Percentiles rank a stretch among this genome's conserved stretches.
Conservation (phyloP, 2,888 invertebrate genomes). For the Ormyrus pomaceus region DNA sequence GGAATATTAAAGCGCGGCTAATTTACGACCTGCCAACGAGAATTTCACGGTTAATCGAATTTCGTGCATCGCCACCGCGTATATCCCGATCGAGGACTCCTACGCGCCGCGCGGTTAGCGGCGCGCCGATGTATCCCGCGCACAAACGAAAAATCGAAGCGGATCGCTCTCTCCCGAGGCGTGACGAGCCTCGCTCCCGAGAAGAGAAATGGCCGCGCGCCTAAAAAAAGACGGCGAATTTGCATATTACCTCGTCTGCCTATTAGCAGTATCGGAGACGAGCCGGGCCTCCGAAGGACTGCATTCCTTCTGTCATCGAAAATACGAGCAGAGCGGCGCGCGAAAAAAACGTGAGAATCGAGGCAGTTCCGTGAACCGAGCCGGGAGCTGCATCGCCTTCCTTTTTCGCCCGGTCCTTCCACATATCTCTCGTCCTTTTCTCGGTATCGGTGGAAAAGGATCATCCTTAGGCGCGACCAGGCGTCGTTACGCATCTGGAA, state of each 20-base stretch:
- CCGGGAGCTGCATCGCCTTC: conserved; percentile 16
- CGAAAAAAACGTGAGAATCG: conserved; percentile 10
- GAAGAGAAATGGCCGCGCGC: background rate
- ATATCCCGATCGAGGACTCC: conserved; percentile 1
- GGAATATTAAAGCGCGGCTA: conserved; percentile 52
- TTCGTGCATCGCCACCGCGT: conserved; percentile 42
- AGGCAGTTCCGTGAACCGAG: conserved; percentile 19
- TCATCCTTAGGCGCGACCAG: background rate
- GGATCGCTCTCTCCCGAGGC: background rate
- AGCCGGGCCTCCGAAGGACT: background rate
- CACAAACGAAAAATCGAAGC: background rate
- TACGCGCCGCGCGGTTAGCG: conserved; percentile 25
- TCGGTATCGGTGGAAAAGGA: background rate
- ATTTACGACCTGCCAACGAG: conserved; percentile 50
- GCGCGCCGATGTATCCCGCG: background rate
- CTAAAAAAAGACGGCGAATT: conserved; percentile 20
- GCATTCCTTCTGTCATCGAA: conserved; percentile 20
- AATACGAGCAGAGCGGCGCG: background rate
- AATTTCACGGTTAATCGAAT: conserved; percentile 54
- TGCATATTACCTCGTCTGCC: conserved; percentile 20
- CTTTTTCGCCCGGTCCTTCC: background rate
- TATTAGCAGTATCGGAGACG: conserved; percentile 3
- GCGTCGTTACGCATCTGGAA: conserved; percentile 21
- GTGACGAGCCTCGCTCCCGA: background rate
- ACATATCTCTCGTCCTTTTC: background rate